Percentiles rank a stretch among this genome's conserved stretches.
phyloP scores from a whole-genome alignment of 64 coral and sea anemone species.

The Acropora tenuis region DNA sequence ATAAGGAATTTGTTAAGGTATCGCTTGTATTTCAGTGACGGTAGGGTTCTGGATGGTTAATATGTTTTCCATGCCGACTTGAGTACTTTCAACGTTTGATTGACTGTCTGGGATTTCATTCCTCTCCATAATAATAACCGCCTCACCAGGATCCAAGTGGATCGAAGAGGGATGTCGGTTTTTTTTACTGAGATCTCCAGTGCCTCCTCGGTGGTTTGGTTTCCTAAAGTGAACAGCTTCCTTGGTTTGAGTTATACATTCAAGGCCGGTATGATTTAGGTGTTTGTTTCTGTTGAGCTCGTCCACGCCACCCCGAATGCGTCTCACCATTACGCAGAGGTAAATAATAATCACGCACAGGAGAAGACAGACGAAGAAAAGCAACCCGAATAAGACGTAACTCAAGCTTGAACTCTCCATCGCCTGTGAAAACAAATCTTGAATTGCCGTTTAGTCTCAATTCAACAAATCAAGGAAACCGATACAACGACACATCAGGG shows the following conservation, averaged over 20 bases:
- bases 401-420: neutral
- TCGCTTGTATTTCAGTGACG: neutral
- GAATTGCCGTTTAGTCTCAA: neutral
- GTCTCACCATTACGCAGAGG: neutral
- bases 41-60: too few species aligned
- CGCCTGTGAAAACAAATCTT: neutral
- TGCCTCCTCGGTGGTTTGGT: neutral
- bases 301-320: conserved; percentile 2
- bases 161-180: neutral
- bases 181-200: neutral
- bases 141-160: neutral
- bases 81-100: neutral
- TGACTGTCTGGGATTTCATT: too few species aligned
- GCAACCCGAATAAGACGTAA: neutral
- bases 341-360: neutral
- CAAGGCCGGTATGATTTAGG: neutral
- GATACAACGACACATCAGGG: too few species aligned
- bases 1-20: neutral
- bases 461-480: too few species aligned
- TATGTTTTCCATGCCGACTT: too few species aligned
- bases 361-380: neutral
- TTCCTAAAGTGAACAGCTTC: neutral
- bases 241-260: too few species aligned
- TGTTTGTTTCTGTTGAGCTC: neutral
- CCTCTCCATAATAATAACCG: neutral